Evolutionary conservation across 1,140 invertebrate genomes (phyloP), one percentile per base, ranked within the genome.

Genomic region (Acromyrmex heyeri): DNA sequence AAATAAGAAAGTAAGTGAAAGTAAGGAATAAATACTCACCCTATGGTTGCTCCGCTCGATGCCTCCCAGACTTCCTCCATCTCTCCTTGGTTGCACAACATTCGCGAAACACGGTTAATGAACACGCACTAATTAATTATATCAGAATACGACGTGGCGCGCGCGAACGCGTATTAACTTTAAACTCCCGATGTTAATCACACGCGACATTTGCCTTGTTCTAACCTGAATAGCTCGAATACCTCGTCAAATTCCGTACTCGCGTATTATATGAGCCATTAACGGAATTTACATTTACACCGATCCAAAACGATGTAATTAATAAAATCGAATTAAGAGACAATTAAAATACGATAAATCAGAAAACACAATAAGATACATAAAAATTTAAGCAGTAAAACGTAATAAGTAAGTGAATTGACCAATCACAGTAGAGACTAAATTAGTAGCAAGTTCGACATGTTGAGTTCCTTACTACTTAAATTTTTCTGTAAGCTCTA

Each of bases 1-100:
- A 69, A 69, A 44, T 67, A 48, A 69, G 38, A 48, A 69, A 44
- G 38, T 48, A 44, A 48, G 38, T 69, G n/a, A 69, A 69, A 69
- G 65, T 69, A 69, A 69, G 21, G n/a, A 21, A 69, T 69, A 48
- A 67, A 21, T 38, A 69, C 12, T 21, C 12, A 48, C 65, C 38
- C 65, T 48, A 48, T 16, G 38, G 38, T 67, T 67, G 38, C 65
- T 65, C n/a, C n/a, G 2, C 38, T 12, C 21, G 12, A 48, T 44
- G 38, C 38, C 38, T 69, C 38, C 65, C 38, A 44, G 38, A 44
- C 8, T 44, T 61, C 53, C 53, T 65, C 30, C 38, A 21, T 21
- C 65, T 69, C 65, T 38, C 5, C 12, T 69, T 69, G 38, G 38
- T 69, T 69, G n/a, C 34, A 69, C 38, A 48, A 69, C 34, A 48